Conservation (phyloP, 2,888 invertebrate genomes). For the Luffia ferchaultella region DNA sequence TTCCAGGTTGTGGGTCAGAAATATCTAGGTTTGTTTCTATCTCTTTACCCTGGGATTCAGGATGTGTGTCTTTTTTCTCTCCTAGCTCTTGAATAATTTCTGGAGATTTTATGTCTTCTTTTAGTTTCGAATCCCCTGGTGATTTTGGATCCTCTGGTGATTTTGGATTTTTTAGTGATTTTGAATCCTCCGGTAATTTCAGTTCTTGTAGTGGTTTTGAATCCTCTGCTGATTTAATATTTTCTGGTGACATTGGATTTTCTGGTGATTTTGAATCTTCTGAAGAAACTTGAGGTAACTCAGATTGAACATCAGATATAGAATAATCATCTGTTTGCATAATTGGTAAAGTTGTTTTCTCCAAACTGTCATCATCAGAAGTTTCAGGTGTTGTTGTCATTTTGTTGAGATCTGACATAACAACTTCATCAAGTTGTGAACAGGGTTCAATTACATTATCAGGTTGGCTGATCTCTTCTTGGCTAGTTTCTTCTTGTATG, state of each 20-base stretch:
- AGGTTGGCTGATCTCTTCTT: constrained; percentile 20
- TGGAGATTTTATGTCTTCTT: constrained; percentile 10
- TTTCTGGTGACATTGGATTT: too few relatives aligned
- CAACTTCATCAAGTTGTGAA: constrained; percentile 18
- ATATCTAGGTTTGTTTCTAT: too few relatives aligned
- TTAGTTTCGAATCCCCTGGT: constrained; percentile 14
- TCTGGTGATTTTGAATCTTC: constrained; percentile 15
- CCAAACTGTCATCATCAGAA: constrained; percentile 17
- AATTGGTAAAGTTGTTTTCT: constrained; percentile 15
- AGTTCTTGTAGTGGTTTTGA: too few relatives aligned
- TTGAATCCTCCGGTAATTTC: too few relatives aligned
- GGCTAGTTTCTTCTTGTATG: constrained; percentile 32
- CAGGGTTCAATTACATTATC: constrained; percentile 18
- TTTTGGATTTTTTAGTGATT: too few relatives aligned
- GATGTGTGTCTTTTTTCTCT: constrained; percentile 22
- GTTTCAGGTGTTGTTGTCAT: constrained; percentile 7
- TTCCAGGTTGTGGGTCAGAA: too few relatives aligned
- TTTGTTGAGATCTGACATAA: constrained; percentile 7
- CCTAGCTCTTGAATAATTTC: constrained; percentile 17
- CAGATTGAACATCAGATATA: constrained; percentile 50
- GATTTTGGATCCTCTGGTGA: too few relatives aligned
- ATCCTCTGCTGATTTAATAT: too few relatives aligned
- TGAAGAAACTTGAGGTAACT: constrained; percentile 30
- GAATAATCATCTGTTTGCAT: constrained; percentile 30
- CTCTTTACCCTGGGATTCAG: too few relatives aligned